Conservation (phyloP, 2,888 invertebrate genomes). For the Tenthredo amoena region DNA sequence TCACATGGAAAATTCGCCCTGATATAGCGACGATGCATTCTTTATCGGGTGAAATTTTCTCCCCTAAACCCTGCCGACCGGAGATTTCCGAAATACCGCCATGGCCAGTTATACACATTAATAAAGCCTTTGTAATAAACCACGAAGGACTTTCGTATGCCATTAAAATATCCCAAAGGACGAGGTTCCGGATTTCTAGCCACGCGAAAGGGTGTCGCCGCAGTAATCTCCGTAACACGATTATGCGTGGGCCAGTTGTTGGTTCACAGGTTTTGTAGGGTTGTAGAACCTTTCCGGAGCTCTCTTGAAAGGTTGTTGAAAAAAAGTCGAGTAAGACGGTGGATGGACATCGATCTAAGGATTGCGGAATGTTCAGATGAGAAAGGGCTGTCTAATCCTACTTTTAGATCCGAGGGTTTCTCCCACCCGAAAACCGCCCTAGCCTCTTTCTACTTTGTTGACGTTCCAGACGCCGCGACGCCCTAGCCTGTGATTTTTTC, state of each 20-base stretch:
- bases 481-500: constrained; percentile 27
- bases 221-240: constrained; percentile 31
- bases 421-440: not conserved
- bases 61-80: not conserved
- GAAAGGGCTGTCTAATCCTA: constrained; percentile 25
- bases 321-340: not conserved
- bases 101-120: not conserved
- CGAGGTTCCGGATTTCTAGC: constrained; percentile 3
- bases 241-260: constrained; percentile 19
- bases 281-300: not conserved
- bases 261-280: constrained; percentile 25
- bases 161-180: constrained; percentile 1
- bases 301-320: not conserved
- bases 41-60: not conserved
- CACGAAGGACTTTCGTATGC: not conserved
- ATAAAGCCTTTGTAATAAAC: not conserved
- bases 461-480: constrained; percentile 35
- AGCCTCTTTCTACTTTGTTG: constrained; percentile 36
- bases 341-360: constrained; percentile 12
- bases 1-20: not conserved
- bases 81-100: not conserved
- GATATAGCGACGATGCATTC: not conserved
- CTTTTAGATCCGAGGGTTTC: constrained; percentile 22
- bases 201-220: constrained; percentile 15
- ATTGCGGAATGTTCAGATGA: not conserved